phyloP scores from a whole-genome alignment of 2,113 vertebrate species.

The Ameiurus melas region DNA sequence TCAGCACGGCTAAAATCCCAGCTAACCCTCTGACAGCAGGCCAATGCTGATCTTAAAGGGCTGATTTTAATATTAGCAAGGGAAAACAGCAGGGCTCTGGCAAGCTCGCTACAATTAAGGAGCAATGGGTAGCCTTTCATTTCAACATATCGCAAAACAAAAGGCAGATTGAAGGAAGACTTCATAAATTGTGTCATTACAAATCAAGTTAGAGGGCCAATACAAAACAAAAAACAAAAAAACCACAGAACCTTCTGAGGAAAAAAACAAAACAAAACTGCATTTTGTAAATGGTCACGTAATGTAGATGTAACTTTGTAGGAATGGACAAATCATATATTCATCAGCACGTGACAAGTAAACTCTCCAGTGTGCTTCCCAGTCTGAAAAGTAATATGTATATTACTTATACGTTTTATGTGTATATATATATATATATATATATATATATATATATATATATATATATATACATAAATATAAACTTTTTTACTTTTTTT shows the following conservation, averaged over 20 bases:
- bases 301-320: background rate
- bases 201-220: constrained; percentile 55
- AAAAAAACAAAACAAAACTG: background rate
- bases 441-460: too few relatives aligned
- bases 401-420: too few relatives aligned
- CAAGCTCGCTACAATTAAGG: constrained; percentile 45
- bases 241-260: background rate
- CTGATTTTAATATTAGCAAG: constrained; percentile 66
- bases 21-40: constrained; percentile 57
- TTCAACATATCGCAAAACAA: constrained; percentile 60
- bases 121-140: constrained; percentile 63
- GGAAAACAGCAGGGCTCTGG: constrained; percentile 58
- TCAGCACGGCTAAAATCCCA: constrained; percentile 57
- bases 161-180: constrained; percentile 50
- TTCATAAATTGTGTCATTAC: constrained; percentile 52
- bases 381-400: background rate
- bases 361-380: background rate
- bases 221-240: background rate
- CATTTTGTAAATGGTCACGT: background rate
- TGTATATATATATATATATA: too few relatives aligned
- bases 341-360: background rate
- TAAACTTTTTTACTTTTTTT: too few relatives aligned
- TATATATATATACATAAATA: too few relatives aligned
- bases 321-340: background rate
- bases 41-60: constrained; percentile 65